phyloP scores from a whole-genome alignment of 2,888 invertebrate genomes.

The Spisula subtruncata region DNA sequence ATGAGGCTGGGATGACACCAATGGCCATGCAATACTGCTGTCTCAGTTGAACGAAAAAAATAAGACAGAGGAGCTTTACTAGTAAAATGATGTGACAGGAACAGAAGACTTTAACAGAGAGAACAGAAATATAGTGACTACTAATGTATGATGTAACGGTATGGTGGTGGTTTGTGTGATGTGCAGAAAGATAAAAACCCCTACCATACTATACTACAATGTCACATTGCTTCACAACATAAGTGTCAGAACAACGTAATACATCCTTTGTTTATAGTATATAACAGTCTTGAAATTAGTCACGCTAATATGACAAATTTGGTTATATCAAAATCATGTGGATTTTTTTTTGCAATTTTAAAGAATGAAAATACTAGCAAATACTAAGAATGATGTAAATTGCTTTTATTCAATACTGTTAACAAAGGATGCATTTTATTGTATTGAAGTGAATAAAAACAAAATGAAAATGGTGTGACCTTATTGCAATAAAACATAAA shows the following conservation, averaged over 20 bases:
- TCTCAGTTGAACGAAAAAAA: too few species aligned
- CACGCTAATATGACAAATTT: background rate
- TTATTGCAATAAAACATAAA: background rate
- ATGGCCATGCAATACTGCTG: too few species aligned
- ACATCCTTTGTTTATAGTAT: background rate
- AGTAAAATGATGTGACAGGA: background rate
- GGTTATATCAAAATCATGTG: background rate
- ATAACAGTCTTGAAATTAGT: background rate
- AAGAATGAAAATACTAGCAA: background rate
- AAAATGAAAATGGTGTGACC: background rate
- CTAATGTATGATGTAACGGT: background rate
- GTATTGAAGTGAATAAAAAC: background rate
- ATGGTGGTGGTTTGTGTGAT: slow-evolving; percentile 23
- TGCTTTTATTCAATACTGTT: background rate
- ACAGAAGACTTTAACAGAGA: background rate
- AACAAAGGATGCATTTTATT: background rate
- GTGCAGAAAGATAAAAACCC: slow-evolving; percentile 26
- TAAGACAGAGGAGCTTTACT: too few species aligned
- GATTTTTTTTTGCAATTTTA: background rate
- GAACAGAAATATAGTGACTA: background rate
- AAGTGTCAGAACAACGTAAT: background rate
- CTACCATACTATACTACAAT: slow-evolving; percentile 36
- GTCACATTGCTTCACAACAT: slow-evolving; percentile 9
- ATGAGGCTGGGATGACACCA: too few species aligned
- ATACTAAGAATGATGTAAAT: too few species aligned